Percentiles rank a stretch among this genome's conserved stretches.
phyloP scores from a whole-genome alignment of 1,140 invertebrate species.

The Atta colombica region DNA sequence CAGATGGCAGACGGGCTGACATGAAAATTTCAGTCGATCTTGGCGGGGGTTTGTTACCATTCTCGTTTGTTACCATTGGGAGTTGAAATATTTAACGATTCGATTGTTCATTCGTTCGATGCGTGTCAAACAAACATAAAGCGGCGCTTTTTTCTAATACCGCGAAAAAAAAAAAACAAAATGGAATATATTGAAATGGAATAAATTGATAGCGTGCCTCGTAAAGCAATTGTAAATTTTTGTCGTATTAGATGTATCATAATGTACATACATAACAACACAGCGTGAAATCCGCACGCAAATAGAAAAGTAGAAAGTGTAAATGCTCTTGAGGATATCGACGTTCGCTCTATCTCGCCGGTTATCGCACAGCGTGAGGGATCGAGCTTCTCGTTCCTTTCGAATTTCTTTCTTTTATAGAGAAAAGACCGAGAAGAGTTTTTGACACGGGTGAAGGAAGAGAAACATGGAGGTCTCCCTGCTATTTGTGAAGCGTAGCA shows the following conservation, averaged over 20 bases:
- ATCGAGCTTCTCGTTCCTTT: conserved; percentile 11
- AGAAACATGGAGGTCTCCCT: conserved; percentile 1
- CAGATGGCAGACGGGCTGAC: conserved; percentile 8
- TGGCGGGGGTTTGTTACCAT: background rate
- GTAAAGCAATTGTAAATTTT: conserved; percentile 42
- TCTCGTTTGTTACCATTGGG: background rate
- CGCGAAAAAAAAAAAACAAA: background rate
- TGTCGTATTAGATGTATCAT: background rate
- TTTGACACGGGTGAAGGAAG: background rate
- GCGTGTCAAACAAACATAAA: conserved; percentile 43
- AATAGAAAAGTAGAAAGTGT: conserved; percentile 41
- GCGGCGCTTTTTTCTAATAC: conserved; percentile 1
- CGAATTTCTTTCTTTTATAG: background rate
- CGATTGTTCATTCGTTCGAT: conserved; percentile 45
- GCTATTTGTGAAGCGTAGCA: background rate
- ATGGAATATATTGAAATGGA: background rate
- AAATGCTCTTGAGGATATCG: conserved; percentile 59
- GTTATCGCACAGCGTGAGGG: conserved; percentile 34
- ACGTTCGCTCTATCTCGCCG: conserved; percentile 53
- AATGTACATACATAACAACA: background rate
- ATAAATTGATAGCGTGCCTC: conserved; percentile 18
- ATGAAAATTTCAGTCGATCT: conserved; percentile 54
- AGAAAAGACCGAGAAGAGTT: conserved; percentile 20
- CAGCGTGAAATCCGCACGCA: conserved; percentile 33
- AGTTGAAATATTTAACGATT: conserved; percentile 57